Evolutionary conservation across 1,140 invertebrate species (phyloP).

Genomic region (Saccostrea echinata): DNA sequence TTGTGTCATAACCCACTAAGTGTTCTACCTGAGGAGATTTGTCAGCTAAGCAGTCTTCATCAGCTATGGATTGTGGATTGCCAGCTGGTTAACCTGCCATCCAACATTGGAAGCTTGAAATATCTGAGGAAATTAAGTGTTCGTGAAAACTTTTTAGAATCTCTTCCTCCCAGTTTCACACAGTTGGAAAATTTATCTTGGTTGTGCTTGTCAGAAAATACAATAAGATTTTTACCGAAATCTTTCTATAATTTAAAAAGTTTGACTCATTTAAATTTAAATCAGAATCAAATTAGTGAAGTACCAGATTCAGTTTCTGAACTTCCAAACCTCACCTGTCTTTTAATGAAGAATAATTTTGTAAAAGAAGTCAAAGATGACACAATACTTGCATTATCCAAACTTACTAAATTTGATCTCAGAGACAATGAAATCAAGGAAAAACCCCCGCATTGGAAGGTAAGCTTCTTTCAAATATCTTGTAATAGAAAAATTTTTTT

Average conservation of each 20-base stretch:
- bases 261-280: slow-evolving; percentile 74
- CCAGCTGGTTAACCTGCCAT: slow-evolving; percentile 69
- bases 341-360: slow-evolving; percentile 70
- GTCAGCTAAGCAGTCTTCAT: slow-evolving; percentile 63
- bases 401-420: slow-evolving; percentile 74
- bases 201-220: slow-evolving; percentile 75
- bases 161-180: slow-evolving; percentile 68
- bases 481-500: too few relatives aligned
- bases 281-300: slow-evolving; percentile 68
- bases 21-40: slow-evolving; percentile 69
- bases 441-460: slow-evolving; percentile 75
- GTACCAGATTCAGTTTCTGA: slow-evolving; percentile 71
- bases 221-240: slow-evolving; percentile 67
- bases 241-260: slow-evolving; percentile 64
- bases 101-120: slow-evolving; percentile 70
- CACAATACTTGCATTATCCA: slow-evolving; percentile 68
- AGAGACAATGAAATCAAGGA: slow-evolving; percentile 69
- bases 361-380: slow-evolving; percentile 70
- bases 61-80: slow-evolving; percentile 75
- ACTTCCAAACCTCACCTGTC: slow-evolving; percentile 62
- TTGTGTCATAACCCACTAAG: slow-evolving; percentile 73
- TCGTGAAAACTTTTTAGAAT: slow-evolving; percentile 67
- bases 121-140: slow-evolving; percentile 72
- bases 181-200: slow-evolving; percentile 69
- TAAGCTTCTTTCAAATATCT: slow-evolving; percentile 34